Conservation (phyloP, 2,113 vertebrate genomes). For the Ophthalmolycus amberensis region DNA sequence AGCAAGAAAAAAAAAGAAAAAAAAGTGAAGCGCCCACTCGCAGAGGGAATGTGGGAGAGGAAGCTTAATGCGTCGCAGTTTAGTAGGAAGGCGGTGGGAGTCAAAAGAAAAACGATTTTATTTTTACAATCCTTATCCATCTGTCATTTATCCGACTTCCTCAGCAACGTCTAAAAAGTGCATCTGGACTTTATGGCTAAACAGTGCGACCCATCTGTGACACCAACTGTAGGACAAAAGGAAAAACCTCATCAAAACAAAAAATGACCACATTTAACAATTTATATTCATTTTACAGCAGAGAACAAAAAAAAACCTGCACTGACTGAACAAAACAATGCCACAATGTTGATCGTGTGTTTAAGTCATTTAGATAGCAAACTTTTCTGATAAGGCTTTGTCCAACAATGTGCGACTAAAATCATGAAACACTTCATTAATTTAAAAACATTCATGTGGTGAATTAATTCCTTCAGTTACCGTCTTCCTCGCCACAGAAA, state of each 20-base stretch:
- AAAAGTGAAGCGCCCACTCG: background rate
- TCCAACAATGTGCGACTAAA: constrained; percentile 65
- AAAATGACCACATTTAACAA: constrained; percentile 29
- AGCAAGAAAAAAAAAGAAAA: background rate
- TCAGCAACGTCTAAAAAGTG: constrained; percentile 52
- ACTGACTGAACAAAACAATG: constrained; percentile 49
- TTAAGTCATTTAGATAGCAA: constrained; percentile 58
- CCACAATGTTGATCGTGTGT: constrained; percentile 36
- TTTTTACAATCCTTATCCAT: constrained; percentile 18
- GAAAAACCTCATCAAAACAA: constrained; percentile 41
- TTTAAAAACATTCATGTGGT: constrained; percentile 74
- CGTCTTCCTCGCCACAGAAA: constrained; percentile 11
- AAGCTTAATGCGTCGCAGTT: constrained; percentile 17
- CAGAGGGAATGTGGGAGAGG: constrained; percentile 33
- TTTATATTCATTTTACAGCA: constrained; percentile 48
- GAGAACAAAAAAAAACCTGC: constrained; percentile 41
- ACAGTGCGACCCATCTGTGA: constrained; percentile 43
- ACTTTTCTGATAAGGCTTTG: constrained; percentile 75
- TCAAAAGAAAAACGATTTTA: background rate
- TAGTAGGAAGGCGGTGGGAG: constrained; percentile 12
- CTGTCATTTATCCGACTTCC: constrained; percentile 27
- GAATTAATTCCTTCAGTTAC: constrained; percentile 47
- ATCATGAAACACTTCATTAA: constrained; percentile 48
- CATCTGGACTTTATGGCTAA: constrained; percentile 35
- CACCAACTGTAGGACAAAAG: constrained; percentile 28